A percentile compares a stretch with the other conserved stretches of the same genome.
phyloP scores from a whole-genome alignment of 2,113 vertebrate genomes.

The Gnathonemus echidnorhynchus region DNA sequence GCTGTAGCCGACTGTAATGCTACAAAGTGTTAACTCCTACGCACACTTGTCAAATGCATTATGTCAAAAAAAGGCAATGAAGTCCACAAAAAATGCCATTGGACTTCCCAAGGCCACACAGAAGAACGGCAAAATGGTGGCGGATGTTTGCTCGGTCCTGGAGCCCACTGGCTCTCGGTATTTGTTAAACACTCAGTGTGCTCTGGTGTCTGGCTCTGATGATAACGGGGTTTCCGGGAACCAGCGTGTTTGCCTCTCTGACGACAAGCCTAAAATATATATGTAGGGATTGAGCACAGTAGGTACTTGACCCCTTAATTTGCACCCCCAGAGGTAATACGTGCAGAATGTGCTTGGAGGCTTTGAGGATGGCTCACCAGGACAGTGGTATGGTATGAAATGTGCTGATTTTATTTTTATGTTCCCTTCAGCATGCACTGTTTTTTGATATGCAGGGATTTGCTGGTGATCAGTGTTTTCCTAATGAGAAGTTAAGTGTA shows the following conservation, averaged over 20 bases:
- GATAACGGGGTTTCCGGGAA: neutral
- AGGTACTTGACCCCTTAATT: neutral
- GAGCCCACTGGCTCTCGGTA: neutral
- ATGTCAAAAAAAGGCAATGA: neutral
- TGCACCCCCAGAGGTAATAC: neutral
- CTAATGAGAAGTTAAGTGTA: neutral
- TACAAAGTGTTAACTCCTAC: neutral
- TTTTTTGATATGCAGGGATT: neutral
- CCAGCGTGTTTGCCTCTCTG: neutral
- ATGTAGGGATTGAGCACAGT: neutral
- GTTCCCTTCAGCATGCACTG: neutral
- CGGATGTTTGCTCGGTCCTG: neutral
- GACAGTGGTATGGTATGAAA: neutral
- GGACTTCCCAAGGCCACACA: neutral
- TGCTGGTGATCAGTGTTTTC: neutral
- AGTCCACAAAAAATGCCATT: neutral
- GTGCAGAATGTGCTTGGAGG: neutral
- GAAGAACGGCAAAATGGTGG: neutral
- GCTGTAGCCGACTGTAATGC: neutral
- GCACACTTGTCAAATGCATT: neutral
- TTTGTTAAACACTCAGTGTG: neutral
- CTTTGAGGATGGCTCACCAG: neutral
- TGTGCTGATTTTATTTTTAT: neutral
- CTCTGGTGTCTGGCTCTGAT: neutral
- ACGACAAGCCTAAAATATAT: neutral